Base-by-base conservation (phyloP, 1,140 invertebrate genomes). In the Eriocheir sinensis region DNA sequence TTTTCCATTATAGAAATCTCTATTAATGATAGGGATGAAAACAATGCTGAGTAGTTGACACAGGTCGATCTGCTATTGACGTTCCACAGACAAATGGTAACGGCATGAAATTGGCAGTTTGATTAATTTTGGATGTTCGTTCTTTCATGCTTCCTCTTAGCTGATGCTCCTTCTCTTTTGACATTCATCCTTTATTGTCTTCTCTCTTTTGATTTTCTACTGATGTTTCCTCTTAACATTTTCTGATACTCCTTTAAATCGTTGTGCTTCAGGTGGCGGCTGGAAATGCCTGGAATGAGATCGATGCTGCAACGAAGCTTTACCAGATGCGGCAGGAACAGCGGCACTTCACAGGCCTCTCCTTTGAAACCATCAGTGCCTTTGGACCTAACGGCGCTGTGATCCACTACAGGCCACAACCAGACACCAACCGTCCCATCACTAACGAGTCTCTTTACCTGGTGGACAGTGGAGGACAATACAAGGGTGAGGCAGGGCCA, bases 391-490 rank as follows among this genome's bases (percentile, higher is more conserved):
- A 99, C 97, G 98, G 97, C 0, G 99, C 99, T 0, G 97, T 99
- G 60, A 99, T 99, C 9, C 99, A 99, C 96, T 99, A 99, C 96
- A 97, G 98, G 95, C 98, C 98, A 0, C 98, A 97, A 27, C 97
- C 97, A 94, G 97, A 97, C 34, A 98, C 97, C 9, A 98, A 99
- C 96, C 97, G 97, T 41, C 96, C 97, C 32, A 98, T 99, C 34
- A 98, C 97, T 27, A 97, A 97, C 30, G 97, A 98, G 72, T 98
- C 98, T 96, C 97, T 99, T 91, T 99, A 99, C 96, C 97, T 99
- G 1, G 98, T 99, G 96, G 99, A 99, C 97, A 99, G 99, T 9
- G 99, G 99, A 0, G 99, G 98, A 41, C 97, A 98, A 96, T 98
- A 98, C 96, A 93, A 92, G 44, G 95, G 95, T 95, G 40, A 89